Conservation (phyloP, 2,888 invertebrate species). For the Meganola albula region DNA sequence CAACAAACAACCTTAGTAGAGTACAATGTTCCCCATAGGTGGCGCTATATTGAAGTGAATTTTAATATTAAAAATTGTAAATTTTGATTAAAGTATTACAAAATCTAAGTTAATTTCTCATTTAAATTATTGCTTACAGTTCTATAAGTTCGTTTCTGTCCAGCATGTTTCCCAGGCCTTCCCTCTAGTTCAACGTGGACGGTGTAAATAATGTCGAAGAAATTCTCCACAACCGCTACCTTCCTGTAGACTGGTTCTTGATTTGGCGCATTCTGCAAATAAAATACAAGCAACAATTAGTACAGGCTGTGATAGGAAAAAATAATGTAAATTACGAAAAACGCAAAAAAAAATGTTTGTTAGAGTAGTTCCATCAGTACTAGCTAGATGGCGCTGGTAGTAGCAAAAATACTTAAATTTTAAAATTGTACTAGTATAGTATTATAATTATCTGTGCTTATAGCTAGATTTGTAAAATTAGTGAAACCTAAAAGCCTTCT, state of each 20-base stretch:
- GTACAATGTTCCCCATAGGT: constrained; percentile 18
- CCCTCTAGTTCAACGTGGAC: constrained; percentile 97
- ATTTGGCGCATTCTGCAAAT: constrained; percentile 80
- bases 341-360: too few relatives aligned
- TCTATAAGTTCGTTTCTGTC: constrained; percentile 96
- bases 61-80: background rate
- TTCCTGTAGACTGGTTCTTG: constrained; percentile 90
- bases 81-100: background rate
- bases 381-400: constrained; percentile 22
- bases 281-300: too few relatives aligned
- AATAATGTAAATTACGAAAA: too few relatives aligned
- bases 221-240: constrained; percentile 98
- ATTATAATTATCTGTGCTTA: too few relatives aligned
- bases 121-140: constrained; percentile 81
- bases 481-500: too few relatives aligned
- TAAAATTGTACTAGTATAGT: too few relatives aligned
- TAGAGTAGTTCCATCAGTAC: background rate
- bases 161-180: constrained; percentile 95
- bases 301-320: too few relatives aligned
- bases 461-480: too few relatives aligned
- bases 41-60: constrained; percentile 10
- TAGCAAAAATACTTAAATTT: background rate
- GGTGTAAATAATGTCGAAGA: constrained; percentile 97
- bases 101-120: background rate
- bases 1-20: background rate